These are phyloP conservation scores for Netelia fuscicornis DNA, from an alignment of 2,888 invertebrate species.

Conservation along the genomic window DNA sequence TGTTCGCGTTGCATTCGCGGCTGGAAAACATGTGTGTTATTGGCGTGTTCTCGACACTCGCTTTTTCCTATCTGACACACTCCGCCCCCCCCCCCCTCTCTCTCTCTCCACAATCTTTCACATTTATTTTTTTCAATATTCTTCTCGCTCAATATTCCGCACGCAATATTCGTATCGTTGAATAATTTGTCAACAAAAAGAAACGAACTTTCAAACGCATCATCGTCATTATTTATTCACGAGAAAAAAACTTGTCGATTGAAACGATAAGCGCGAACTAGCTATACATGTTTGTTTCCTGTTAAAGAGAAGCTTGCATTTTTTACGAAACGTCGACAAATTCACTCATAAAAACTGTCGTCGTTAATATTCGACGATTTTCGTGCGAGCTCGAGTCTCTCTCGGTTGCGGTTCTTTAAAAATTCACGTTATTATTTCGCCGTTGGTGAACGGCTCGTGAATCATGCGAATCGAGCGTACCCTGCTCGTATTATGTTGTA, in stretches of 20 bases:
- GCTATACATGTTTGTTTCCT: no score
- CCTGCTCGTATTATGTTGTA: conserved; percentile 10
- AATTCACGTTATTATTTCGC: neutral
- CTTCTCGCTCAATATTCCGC: neutral
- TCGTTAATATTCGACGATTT: no score
- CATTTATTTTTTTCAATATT: neutral
- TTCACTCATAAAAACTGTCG: no score
- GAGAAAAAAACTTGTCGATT: no score
- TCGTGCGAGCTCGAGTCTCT: no score
- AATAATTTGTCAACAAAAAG: neutral
- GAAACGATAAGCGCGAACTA: no score
- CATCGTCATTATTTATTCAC: neutral
- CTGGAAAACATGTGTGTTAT: conserved; percentile 31
- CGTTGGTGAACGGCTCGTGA: conserved; percentile 13
- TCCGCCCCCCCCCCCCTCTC: no score
- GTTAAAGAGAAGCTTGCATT: no score
- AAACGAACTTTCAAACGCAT: neutral
- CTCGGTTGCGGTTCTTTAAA: neutral
- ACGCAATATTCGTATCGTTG: neutral
- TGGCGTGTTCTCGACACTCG: conserved; percentile 9
- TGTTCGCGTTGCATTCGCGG: conserved; percentile 16
- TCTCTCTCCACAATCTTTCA: neutral
- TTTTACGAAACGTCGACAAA: no score
- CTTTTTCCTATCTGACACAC: conserved; percentile 8
- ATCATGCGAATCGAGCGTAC: conserved; percentile 18